phyloP scores from a whole-genome alignment of 2,888 invertebrate genomes.

The Synergus itoensis region DNA sequence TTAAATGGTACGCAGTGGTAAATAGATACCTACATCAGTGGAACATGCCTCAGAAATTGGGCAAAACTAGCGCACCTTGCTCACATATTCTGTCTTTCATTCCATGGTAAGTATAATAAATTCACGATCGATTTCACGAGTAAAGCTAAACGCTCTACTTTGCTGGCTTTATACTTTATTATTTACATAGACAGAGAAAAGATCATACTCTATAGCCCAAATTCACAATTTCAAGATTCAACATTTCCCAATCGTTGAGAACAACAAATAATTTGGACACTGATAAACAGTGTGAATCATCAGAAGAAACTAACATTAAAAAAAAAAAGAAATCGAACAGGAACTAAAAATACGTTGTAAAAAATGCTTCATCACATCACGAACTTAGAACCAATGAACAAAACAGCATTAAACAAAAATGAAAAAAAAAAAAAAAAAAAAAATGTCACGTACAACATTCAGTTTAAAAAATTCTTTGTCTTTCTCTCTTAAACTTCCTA shows the following conservation, averaged over 20 bases:
- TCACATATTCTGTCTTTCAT: conserved; percentile 20
- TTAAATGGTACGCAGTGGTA: conserved; percentile 57
- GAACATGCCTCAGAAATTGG: conserved; percentile 44
- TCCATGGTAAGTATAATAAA: conserved; percentile 3
- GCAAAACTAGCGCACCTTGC: conserved; percentile 44
- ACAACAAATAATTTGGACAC: background rate
- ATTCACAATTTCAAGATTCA: background rate
- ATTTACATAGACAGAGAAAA: conserved; percentile 61
- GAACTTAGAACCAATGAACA: background rate
- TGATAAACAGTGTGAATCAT: background rate
- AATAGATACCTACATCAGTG: conserved; percentile 54
- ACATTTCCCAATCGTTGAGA: background rate
- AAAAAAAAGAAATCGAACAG: too few relatives aligned
- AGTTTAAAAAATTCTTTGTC: background rate
- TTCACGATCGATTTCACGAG: conserved; percentile 42
- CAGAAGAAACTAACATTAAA: background rate
- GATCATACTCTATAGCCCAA: conserved; percentile 36
- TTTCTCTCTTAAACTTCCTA: background rate
- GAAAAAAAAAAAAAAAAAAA: background rate
- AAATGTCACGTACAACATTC: background rate
- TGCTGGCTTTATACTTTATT: conserved; percentile 65
- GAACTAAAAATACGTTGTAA: too few relatives aligned
- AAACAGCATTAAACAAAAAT: background rate
- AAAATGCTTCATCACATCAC: background rate
- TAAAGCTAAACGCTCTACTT: conserved; percentile 52